Evolutionary conservation across 1,140 invertebrate species (phyloP).

Genomic region (Drosophila tani): DNA sequence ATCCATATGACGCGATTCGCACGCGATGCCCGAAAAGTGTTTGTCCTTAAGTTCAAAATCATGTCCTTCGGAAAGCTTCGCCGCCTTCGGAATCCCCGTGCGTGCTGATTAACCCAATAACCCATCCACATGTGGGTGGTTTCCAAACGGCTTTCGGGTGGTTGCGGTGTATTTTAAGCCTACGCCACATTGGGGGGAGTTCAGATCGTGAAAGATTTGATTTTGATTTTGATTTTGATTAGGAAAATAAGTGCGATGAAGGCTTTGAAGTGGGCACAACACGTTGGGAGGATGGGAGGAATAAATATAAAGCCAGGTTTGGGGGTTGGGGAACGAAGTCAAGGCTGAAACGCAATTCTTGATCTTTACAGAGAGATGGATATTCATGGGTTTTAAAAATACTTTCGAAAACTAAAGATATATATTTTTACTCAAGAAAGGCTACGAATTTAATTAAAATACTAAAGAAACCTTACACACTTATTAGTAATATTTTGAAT

Average conservation of each 20-base stretch:
- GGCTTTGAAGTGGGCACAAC: slow-evolving; percentile 33
- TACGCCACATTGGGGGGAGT: not conserved
- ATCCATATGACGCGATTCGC: slow-evolving; percentile 62
- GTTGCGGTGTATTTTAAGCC: slow-evolving; percentile 20
- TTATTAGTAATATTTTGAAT: too few relatives aligned
- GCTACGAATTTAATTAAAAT: too few relatives aligned
- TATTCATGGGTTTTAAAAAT: too few relatives aligned
- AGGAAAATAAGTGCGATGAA: slow-evolving; percentile 4
- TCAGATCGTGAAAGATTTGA: slow-evolving; percentile 37
- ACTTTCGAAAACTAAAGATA: not conserved
- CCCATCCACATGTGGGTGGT: slow-evolving; percentile 42
- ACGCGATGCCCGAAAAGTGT: slow-evolving; percentile 53
- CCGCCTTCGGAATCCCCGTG: slow-evolving; percentile 41
- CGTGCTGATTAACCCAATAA: slow-evolving; percentile 64
- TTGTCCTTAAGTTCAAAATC: slow-evolving; percentile 63
- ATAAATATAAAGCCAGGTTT: not conserved
- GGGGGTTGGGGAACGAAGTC: not conserved
- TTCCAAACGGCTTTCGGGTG: slow-evolving; percentile 8
- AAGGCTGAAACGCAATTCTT: not conserved
- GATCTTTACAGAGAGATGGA: not conserved
- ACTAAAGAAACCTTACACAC: too few relatives aligned
- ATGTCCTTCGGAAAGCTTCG: slow-evolving; percentile 47
- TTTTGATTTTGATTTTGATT: slow-evolving; percentile 54
- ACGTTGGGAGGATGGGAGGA: not conserved
- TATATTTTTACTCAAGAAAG: not conserved